Evolutionary conservation across 2,797 vertebrate species (phyloP), one percentile per base, ranked within the genome.

Genomic region (Phataginus tricuspis): DNA sequence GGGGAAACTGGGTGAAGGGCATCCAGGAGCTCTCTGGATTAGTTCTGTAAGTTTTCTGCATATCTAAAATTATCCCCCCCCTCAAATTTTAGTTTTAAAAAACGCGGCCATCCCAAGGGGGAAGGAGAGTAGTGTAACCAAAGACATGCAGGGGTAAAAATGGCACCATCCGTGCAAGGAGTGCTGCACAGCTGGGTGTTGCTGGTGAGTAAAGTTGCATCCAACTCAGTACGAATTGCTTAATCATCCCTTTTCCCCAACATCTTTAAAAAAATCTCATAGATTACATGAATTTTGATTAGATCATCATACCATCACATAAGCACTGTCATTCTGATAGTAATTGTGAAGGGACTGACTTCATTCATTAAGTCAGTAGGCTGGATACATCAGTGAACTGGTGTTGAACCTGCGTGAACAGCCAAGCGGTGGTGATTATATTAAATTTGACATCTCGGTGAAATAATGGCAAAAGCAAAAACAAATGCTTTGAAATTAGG

Each of bases 391-490:
- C 53, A 88, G 2, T 45, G 45, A 96, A 80, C 0, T 61, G 72
- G 11, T 49, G 31, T 79, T 34, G 25, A 31, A 63, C 59, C 27
- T 55, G 64, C 5, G 15, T 23, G 19, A 64, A 89, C 10, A 88
- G 63, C 21, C 39, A 84, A 53, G 55, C 86, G 63, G 59, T 82
- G n/a, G n/a, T 79, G 82, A 63, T 75, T 79, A 64, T 68, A 59
- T 57, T 90, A 90, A 79, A 61, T 34, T 7, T 91, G 87, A 93
- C 49, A 72, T 39, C 29, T 77, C 37, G 71, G 37, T 21, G 86
- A 84, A 95, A 83, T 57, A 83, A 71, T 39, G 37, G 61, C 49
- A 88, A 91, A 91, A 88, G 57, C 45, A 90, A 91, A 83, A 84
- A 51, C 2, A 63, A 96, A 34, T 59, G 31, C 39, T 93, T 91